Conservation (phyloP, 2,113 vertebrate species). For the Lycocorax pyrrhopterus region DNA sequence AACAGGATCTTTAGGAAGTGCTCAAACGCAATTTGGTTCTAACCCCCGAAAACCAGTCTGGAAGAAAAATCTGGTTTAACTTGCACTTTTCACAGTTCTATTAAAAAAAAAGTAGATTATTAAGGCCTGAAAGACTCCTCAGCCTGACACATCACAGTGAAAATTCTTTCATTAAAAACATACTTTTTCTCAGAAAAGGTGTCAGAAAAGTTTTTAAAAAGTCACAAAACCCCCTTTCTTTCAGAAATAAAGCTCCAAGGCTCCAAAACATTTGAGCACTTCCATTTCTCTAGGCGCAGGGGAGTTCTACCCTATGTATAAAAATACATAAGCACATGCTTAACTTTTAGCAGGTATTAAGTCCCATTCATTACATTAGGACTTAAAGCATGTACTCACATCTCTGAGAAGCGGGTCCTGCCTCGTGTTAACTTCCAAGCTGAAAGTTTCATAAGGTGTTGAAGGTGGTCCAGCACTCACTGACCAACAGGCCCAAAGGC, state of each 20-base stretch:
- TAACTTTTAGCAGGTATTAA: constrained; percentile 60
- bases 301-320: neutral
- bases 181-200: neutral
- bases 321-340: constrained; percentile 2
- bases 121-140: neutral
- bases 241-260: neutral
- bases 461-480: constrained; percentile 41
- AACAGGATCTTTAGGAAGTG: neutral
- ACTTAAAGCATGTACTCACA: neutral
- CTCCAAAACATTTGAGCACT: neutral
- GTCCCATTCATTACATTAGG: neutral
- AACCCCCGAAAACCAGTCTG: neutral
- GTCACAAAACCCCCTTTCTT: neutral
- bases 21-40: neutral
- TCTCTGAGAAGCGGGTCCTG: neutral
- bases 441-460: constrained; percentile 45
- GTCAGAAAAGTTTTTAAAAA: neutral
- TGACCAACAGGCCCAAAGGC: neutral
- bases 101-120: neutral
- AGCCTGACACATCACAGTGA: neutral
- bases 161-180: neutral
- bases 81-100: neutral
- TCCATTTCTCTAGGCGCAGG: neutral
- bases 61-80: neutral
- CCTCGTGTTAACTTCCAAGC: constrained; percentile 4